Percentiles rank a stretch among this genome's conserved stretches.
Evolutionary conservation across 2,797 vertebrate species (phyloP).

Genomic region (Enteromius trimaculatus): DNA sequence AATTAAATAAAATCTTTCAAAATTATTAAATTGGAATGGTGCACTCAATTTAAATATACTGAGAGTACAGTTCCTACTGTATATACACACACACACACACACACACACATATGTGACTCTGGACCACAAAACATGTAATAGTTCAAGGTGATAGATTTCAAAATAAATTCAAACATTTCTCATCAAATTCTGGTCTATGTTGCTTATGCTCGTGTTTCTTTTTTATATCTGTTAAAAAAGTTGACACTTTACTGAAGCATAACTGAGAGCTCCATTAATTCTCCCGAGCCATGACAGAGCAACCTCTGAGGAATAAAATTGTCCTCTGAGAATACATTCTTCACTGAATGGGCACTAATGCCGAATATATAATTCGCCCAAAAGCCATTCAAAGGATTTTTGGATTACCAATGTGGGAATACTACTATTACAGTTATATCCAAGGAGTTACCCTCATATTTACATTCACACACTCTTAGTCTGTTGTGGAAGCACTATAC

Average conservation of each 20-base stretch:
- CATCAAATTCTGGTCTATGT: not conserved
- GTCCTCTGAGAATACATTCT: not conserved
- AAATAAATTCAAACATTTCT: not conserved
- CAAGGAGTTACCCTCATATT: conserved; percentile 7
- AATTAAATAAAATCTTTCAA: not conserved
- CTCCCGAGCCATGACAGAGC: not conserved
- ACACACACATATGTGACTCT: too few species aligned
- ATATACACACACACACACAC: too few species aligned
- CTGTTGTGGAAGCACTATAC: conserved; percentile 27
- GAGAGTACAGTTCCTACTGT: too few species aligned
- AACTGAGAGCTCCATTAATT: not conserved
- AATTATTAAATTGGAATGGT: not conserved
- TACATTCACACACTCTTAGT: conserved; percentile 13
- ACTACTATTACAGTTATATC: not conserved
- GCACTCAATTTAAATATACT: too few species aligned
- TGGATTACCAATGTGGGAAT: not conserved
- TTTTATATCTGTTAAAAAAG: not conserved
- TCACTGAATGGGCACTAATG: not conserved
- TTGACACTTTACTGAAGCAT: conserved; percentile 11
- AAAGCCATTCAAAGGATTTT: conserved; percentile 33
- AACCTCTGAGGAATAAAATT: conserved; percentile 4
- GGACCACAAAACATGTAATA: too few species aligned
- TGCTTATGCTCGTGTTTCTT: not conserved
- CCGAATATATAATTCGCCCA: not conserved
- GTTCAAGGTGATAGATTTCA: not conserved